phyloP scores from a whole-genome alignment of 2,888 invertebrate genomes.

The Cerceris rybyensis region DNA sequence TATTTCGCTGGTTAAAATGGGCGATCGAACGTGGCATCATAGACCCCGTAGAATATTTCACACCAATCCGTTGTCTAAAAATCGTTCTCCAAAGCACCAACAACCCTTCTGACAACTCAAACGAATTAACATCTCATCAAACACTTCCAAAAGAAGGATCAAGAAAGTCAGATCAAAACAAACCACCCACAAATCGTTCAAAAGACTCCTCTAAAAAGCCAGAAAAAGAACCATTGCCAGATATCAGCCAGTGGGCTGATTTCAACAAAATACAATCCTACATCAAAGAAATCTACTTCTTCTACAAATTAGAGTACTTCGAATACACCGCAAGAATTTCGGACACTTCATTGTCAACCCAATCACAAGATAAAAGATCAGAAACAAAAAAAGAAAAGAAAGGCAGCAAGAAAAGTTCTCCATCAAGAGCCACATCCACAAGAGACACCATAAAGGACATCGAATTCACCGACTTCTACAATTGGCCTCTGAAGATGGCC shows the following conservation, averaged over 20 bases:
- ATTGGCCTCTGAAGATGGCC: conserved; percentile 42
- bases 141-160: not conserved
- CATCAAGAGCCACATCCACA: not conserved
- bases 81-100: conserved; percentile 54
- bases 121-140: not conserved
- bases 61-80: conserved; percentile 67
- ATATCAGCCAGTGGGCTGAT: conserved; percentile 66
- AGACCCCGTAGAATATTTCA: conserved; percentile 65
- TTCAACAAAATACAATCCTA: conserved; percentile 66
- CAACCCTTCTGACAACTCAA: not conserved
- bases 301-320: conserved; percentile 67
- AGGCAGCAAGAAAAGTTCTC: conserved; percentile 36
- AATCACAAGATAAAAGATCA: not conserved
- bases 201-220: not conserved
- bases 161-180: not conserved
- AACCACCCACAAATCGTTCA: not conserved
- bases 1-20: conserved; percentile 82
- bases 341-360: not conserved
- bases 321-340: conserved; percentile 49
- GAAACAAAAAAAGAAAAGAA: conserved; percentile 28
- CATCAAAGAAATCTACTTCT: conserved; percentile 61
- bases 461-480: conserved; percentile 29
- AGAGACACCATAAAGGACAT: conserved; percentile 15
- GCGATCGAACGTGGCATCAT: conserved; percentile 76
- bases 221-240: conserved; percentile 5